Conservation (phyloP, 2,888 invertebrate species). For the Drosophila lutescens region DNA sequence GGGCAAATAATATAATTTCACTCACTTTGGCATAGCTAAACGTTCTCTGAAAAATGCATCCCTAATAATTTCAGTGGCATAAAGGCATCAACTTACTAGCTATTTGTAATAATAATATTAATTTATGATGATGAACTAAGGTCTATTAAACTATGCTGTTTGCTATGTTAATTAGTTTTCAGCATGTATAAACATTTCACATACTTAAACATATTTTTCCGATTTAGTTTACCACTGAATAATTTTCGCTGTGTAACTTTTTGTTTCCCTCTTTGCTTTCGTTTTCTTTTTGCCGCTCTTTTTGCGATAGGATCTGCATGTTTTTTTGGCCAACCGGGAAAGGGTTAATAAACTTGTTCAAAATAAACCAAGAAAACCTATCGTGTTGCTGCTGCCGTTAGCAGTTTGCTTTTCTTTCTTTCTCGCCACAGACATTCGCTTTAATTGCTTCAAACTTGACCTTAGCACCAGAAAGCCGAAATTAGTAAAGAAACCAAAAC, state of each 20-base stretch:
- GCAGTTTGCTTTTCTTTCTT: conserved; percentile 72
- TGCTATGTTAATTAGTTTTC: not conserved
- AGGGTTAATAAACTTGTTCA: conserved; percentile 70
- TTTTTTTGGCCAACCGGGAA: conserved; percentile 33
- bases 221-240: not conserved
- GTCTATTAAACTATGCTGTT: not conserved
- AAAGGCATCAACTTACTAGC: not conserved
- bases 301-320: conserved; percentile 33
- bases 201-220: too few relatives aligned
- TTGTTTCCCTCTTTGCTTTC: conserved; percentile 17
- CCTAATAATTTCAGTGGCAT: not conserved
- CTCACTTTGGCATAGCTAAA: not conserved
- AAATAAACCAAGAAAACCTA: conserved; percentile 46
- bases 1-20: not conserved
- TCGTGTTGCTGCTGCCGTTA: conserved; percentile 26
- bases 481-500: conserved; percentile 26
- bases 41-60: not conserved
- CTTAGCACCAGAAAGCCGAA: conserved; percentile 68
- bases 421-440: conserved; percentile 48
- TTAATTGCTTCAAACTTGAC: conserved; percentile 76
- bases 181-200: not conserved
- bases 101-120: not conserved
- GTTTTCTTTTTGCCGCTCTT: conserved; percentile 23
- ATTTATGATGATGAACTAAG: not conserved
- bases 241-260: conserved; percentile 4